phyloP scores from a whole-genome alignment of 53 echinoderm and acorn worm species.

The Echinarachnius parma region DNA sequence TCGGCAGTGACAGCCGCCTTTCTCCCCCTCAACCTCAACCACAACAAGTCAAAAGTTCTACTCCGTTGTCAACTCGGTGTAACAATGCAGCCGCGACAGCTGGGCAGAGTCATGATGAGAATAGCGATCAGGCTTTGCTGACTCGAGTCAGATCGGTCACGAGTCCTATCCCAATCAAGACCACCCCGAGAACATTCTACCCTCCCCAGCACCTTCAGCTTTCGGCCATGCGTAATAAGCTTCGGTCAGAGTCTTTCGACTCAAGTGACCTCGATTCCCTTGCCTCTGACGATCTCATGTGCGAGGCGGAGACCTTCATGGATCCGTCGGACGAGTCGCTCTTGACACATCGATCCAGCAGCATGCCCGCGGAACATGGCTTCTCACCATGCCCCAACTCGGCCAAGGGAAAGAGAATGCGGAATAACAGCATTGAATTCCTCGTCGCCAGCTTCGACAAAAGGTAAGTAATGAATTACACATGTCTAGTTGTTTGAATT shows the following conservation, averaged over 20 bases:
- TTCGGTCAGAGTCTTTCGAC: slow-evolving; percentile 67
- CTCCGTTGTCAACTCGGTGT: too few relatives aligned
- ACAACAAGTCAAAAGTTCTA: too few relatives aligned
- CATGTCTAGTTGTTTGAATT: too few relatives aligned
- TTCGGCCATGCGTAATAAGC: slow-evolving; percentile 62
- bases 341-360: slow-evolving; percentile 2
- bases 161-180: slow-evolving; percentile 25
- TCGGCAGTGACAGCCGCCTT: slow-evolving; percentile 4
- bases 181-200: slow-evolving; percentile 50
- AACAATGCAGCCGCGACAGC: slow-evolving; percentile 17
- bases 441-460: slow-evolving; percentile 60
- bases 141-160: slow-evolving; percentile 40
- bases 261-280: slow-evolving; percentile 83
- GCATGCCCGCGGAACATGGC: slow-evolving; percentile 30
- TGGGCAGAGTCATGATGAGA: neutral
- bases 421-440: slow-evolving; percentile 46
- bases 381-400: slow-evolving; percentile 37
- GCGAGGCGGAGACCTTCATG: slow-evolving; percentile 49
- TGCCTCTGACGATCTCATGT: slow-evolving; percentile 96
- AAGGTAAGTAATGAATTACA: slow-evolving; percentile 69
- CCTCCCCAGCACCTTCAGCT: slow-evolving; percentile 59
- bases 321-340: slow-evolving; percentile 34
- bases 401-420: slow-evolving; percentile 34
- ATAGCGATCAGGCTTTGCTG: slow-evolving; percentile 17
- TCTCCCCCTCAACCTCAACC: slow-evolving; percentile 5